Conservation (phyloP, 2,888 invertebrate species). For the Vanessa cardui region DNA sequence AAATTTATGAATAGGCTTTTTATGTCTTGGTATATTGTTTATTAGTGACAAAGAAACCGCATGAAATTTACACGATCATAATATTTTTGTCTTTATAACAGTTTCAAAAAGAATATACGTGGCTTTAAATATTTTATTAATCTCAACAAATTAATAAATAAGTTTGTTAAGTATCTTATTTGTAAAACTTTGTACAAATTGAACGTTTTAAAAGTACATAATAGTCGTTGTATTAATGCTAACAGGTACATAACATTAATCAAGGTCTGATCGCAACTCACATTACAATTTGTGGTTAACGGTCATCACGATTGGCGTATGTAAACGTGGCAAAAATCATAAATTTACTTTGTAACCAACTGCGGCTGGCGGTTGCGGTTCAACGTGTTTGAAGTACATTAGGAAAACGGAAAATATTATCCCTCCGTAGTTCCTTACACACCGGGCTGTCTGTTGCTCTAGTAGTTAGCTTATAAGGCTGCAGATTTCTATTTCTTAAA, state of each 20-base stretch:
- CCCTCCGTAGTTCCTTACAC: background rate
- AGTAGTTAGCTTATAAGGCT: too few relatives aligned
- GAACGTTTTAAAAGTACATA: background rate
- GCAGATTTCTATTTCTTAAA: too few relatives aligned
- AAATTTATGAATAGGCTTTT: conserved; percentile 70
- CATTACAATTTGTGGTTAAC: conserved; percentile 40
- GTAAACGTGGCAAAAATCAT: conserved; percentile 36
- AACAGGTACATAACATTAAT: conserved; percentile 28
- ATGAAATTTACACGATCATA: conserved; percentile 30
- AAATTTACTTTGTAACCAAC: conserved; percentile 27
- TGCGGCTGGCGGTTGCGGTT: conserved; percentile 29
- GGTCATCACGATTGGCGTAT: conserved; percentile 37
- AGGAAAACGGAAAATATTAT: background rate
- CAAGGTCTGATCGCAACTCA: conserved; percentile 33
- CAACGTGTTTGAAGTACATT: conserved; percentile 9
- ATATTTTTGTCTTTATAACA: background rate
- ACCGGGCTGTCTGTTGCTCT: background rate
- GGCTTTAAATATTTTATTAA: too few relatives aligned
- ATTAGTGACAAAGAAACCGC: conserved; percentile 61
- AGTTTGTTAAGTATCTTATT: too few relatives aligned
- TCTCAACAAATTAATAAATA: too few relatives aligned
- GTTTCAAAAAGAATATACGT: too few relatives aligned
- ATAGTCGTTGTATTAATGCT: conserved; percentile 19
- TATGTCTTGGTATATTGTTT: conserved; percentile 48
- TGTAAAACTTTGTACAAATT: background rate